Evolutionary conservation across 1,140 invertebrate species (phyloP), one percentile per base, ranked within the genome.

Genomic region (Coptotermes formosanus): DNA sequence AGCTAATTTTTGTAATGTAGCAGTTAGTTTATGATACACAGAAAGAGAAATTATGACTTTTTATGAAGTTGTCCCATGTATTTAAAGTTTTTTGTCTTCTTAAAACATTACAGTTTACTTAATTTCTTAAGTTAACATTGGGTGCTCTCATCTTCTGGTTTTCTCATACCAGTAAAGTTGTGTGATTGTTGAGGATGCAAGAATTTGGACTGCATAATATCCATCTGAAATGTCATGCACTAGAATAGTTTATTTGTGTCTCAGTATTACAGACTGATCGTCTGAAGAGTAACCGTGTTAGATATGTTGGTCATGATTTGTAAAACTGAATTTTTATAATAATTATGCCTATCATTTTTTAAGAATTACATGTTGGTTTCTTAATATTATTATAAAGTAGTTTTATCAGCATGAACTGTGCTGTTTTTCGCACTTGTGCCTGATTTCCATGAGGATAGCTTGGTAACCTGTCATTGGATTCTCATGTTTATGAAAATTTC

Each of bases 341-440:
- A 75, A 75, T 75, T 75, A 75, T 75, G 25, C 64, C 3, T n/a
- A 75, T 75, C 64, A 75, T 75, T 75, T 64, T 75, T 75, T 25
- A 75, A 75, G 64, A 75, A 75, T 75, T 75, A 75, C 64, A 75
- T 75, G n/a, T 75, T 75, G 64, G 64, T 75, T 75, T 75, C n/a
- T 75, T 75, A 75, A 75, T n/a, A 75, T 1, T 12, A 75, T 75
- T 75, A 75, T 16, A 0, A 30, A 2, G 64, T 75, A 75, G 64
- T 75, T 11, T 75, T 30, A n/a, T 75, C 30, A 75, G 14, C 64
- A n/a, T 21, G 2, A 55, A 30, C 6, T 75, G 4, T 75, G n/a
- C 64, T 30, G 64, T 75, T 75, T 75, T 75, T 75, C 64, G 19
- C 19, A 75, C 2, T 30, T 75, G 25, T 2, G 25, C n/a, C 64